Percentiles rank a stretch among this genome's conserved stretches.
Conservation (phyloP, 2,113 vertebrate genomes). For the Cranoglanis bouderius region DNA sequence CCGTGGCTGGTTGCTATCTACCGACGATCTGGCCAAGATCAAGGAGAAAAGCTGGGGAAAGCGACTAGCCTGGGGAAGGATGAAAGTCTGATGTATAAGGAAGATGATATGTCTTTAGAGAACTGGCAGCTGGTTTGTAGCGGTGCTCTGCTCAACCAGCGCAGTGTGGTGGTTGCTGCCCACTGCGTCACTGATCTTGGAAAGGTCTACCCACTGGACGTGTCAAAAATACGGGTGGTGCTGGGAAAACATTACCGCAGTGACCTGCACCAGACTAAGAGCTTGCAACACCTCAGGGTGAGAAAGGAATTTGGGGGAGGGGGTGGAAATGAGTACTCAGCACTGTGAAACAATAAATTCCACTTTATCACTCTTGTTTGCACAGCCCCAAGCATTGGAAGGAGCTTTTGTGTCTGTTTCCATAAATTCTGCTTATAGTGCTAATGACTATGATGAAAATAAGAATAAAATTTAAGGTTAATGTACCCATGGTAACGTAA, state of each 20-base stretch:
- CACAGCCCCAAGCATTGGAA: not conserved
- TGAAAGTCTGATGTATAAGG: conserved; percentile 48
- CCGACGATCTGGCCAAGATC: conserved; percentile 66
- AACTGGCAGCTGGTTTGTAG: conserved; percentile 93
- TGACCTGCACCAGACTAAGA: conserved; percentile 84
- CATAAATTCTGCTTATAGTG: not conserved
- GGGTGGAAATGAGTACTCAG: not conserved
- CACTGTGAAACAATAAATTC: not conserved
- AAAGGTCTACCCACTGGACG: conserved; percentile 81
- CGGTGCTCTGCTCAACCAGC: conserved; percentile 91
- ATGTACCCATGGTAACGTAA: not conserved
- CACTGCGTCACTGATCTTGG: conserved; percentile 94
- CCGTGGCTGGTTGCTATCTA: conserved; percentile 96
- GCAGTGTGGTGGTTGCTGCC: conserved; percentile 88
- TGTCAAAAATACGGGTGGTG: conserved; percentile 84
- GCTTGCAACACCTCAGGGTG: conserved; percentile 86
- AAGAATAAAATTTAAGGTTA: too few relatives aligned
- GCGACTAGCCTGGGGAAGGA: conserved; percentile 78
- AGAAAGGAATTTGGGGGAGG: conserved; percentile 50
- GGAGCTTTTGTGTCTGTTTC: not conserved
- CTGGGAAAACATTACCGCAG: conserved; percentile 90
- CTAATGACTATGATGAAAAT: not conserved
- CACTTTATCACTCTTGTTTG: not conserved
- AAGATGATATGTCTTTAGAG: conserved; percentile 64
- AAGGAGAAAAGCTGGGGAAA: conserved; percentile 66